These are phyloP conservation scores for Drosophila hawaiiensis DNA, from an alignment of 2,888 invertebrate genomes.

Conservation along the genomic window DNA sequence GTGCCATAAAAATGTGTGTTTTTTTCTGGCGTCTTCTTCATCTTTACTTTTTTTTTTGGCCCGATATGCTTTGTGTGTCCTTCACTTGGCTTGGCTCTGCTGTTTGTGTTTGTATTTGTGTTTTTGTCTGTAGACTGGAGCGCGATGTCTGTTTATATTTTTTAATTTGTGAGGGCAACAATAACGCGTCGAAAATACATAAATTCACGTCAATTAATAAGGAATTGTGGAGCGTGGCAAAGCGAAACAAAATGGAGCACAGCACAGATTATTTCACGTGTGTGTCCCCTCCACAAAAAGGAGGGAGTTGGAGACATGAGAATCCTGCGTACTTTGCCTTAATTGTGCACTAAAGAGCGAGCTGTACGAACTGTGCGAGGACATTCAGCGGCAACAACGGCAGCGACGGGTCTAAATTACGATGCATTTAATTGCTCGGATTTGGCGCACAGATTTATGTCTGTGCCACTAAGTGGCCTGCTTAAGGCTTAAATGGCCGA, in stretches of 20 bases:
- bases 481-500: conserved; percentile 81
- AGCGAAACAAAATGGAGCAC: conserved; percentile 58
- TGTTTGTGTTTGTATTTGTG: background rate
- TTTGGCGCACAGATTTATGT: conserved; percentile 83
- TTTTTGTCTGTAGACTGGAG: background rate
- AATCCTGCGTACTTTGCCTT: conserved; percentile 69
- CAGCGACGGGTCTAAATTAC: conserved; percentile 69
- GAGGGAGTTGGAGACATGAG: conserved; percentile 6
- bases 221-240: conserved; percentile 72
- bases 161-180: conserved; percentile 75
- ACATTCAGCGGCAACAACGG: conserved; percentile 8
- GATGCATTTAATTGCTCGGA: conserved; percentile 83
- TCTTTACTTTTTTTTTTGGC: background rate
- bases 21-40: background rate
- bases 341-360: conserved; percentile 77
- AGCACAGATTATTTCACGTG: conserved; percentile 62
- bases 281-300: conserved; percentile 4
- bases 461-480: conserved; percentile 82
- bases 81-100: conserved; percentile 52
- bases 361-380: conserved; percentile 11
- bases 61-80: conserved; percentile 12
- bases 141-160: conserved; percentile 75
- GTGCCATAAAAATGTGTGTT: conserved; percentile 74
- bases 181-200: conserved; percentile 81
- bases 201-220: conserved; percentile 82